Evolutionary conservation across 2,888 invertebrate genomes (phyloP).

Genomic region (Ceriagrion tenellum): DNA sequence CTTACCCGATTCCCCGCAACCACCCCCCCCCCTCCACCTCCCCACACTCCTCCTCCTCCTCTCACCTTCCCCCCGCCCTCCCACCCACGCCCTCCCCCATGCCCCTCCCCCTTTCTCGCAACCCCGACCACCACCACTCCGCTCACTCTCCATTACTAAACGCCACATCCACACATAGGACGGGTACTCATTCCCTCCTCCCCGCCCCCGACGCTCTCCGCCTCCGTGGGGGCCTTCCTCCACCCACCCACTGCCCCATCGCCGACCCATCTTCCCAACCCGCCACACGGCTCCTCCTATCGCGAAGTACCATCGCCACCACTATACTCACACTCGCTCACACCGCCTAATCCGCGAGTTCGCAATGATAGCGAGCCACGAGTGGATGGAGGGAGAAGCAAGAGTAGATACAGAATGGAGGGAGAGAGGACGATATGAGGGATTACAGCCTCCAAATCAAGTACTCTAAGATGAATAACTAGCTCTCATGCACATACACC

Average conservation of each 20-base stretch:
- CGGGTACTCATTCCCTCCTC: background rate
- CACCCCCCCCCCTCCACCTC: background rate
- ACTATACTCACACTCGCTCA: background rate
- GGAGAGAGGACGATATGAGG: background rate
- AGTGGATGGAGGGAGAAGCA: background rate
- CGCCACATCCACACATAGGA: background rate
- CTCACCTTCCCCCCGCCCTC: background rate
- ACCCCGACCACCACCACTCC: background rate
- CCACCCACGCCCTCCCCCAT: background rate
- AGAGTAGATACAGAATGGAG: background rate
- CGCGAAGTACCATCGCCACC: background rate
- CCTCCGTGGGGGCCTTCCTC: background rate
- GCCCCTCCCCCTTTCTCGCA: background rate
- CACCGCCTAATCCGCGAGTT: background rate
- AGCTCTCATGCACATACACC: background rate
- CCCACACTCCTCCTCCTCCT: background rate
- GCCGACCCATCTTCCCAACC: too few relatives aligned
- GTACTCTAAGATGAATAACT: background rate
- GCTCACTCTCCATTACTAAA: background rate
- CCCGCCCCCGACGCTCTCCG: background rate
- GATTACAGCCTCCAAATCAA: background rate
- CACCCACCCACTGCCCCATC: background rate
- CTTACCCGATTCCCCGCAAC: slow-evolving; percentile 47
- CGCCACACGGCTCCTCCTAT: too few relatives aligned
- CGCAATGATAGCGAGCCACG: background rate